Base-by-base conservation (phyloP, 2,113 vertebrate species). In the Malurus alboscapulatus region DNA sequence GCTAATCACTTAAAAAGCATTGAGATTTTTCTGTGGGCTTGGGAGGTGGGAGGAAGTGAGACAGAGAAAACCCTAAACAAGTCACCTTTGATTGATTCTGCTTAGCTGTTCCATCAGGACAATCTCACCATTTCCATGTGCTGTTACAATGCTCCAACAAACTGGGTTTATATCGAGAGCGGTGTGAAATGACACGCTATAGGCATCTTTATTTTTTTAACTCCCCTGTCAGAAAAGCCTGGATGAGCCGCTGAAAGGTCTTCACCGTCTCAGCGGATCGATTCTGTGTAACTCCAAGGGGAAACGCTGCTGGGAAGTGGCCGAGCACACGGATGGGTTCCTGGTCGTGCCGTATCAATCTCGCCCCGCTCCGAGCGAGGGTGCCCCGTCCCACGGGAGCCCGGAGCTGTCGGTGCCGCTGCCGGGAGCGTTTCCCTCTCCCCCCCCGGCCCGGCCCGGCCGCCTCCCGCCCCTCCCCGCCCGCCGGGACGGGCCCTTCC, bases 21-120 rank as follows among this genome's bases (percentile, higher is more conserved):
- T 47, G 54, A 0, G 0, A 4, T 44, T 59, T 59, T 81, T 57
- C n/a, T 40, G 26, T 21, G 26, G 42, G 10, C 57, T 36, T 40
- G 13, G 3, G 16, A 0, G 0, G 10, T 10, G 17, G 25, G 9
- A 67, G 17, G 17, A 32, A 69, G 22, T 1, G 20, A 50, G 20
- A 29, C 26, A 45, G 14, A 79, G 27, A 71, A 36, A 67, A 1
- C 1, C 8, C 38, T 26, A 16, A 79, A 45, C 10, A 26, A 85
- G 9, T 17, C 44, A n/a, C 12, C 3, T 84, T 66, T 42, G 8
- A 6, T 29, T 26, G 22, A 14, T 75, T 48, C 22, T 17, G 24
- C 22, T 29, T 10, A 3, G 1, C 40, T 81, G 84, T 68, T 3
- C 32, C 50, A 38, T 14, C 5, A 15, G 27, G 67, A 27, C 71